These are phyloP conservation scores for Acronicta leporina DNA, from an alignment of 2,888 invertebrate genomes.

Conservation along the genomic window DNA sequence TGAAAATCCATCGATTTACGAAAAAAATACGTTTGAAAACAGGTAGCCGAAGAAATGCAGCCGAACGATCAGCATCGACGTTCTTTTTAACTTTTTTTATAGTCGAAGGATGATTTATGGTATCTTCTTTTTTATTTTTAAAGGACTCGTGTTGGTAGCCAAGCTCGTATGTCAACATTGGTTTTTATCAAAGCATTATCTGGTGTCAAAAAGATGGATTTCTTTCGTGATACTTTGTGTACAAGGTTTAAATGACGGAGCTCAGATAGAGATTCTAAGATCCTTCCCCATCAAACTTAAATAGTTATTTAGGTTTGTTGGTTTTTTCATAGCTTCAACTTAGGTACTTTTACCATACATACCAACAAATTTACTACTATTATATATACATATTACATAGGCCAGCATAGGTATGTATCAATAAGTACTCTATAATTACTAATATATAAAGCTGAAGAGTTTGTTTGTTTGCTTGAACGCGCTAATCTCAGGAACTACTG, in stretches of 20 bases:
- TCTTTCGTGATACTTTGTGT: slow-evolving; percentile 28
- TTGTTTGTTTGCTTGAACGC: too few species aligned
- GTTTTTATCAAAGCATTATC: slow-evolving; percentile 58
- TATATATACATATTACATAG: too few species aligned
- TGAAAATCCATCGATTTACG: slow-evolving; percentile 16
- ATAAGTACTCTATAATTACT: too few species aligned
- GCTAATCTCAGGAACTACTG: too few species aligned
- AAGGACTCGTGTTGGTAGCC: slow-evolving; percentile 60
- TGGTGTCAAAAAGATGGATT: slow-evolving; percentile 50
- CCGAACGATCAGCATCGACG: slow-evolving; percentile 73
- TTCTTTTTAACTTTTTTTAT: slow-evolving; percentile 64
- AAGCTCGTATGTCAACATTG: slow-evolving; percentile 68
- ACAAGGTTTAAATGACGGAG: slow-evolving; percentile 24
- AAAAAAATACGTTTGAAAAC: slow-evolving; percentile 55
- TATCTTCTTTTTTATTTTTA: slow-evolving; percentile 59
- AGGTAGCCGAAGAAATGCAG: slow-evolving; percentile 78
- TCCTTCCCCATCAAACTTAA: not conserved
- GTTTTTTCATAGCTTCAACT: not conserved
- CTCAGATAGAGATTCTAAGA: slow-evolving; percentile 24
- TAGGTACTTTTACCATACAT: too few species aligned
- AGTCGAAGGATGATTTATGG: slow-evolving; percentile 68
- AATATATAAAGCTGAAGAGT: too few species aligned
- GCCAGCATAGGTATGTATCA: too few species aligned
- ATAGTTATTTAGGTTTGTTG: not conserved
- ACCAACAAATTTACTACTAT: too few species aligned